Conservation (phyloP, 1,140 invertebrate species). For the Tetragnatha versicolor region DNA sequence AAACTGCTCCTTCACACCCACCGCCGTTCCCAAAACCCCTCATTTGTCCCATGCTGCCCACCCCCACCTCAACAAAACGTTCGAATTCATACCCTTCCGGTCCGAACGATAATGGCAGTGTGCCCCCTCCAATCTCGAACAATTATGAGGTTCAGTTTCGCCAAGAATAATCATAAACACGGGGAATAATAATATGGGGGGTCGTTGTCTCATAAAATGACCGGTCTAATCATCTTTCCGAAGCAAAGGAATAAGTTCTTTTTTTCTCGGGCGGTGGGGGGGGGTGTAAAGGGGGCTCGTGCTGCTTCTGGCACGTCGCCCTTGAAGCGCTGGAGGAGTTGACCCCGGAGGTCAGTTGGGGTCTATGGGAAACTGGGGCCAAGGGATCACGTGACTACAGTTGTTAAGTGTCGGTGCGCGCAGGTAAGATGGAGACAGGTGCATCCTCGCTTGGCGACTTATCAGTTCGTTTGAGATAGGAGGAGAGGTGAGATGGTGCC, state of each 20-base stretch:
- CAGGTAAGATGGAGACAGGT: background rate
- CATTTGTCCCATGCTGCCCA: background rate
- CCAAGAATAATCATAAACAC: conserved; percentile 29
- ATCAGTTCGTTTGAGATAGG: background rate
- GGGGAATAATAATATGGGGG: background rate
- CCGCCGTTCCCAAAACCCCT: conserved; percentile 5
- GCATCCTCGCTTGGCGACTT: background rate
- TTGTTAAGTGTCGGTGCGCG: conserved; percentile 50
- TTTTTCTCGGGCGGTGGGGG: background rate
- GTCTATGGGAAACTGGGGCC: conserved; percentile 55
- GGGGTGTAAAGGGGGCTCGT: background rate
- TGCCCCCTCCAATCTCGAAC: no score
- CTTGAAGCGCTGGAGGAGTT: conserved; percentile 37
- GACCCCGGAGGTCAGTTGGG: conserved; percentile 33
- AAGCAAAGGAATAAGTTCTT: conserved; percentile 21
- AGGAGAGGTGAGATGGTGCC: no score
- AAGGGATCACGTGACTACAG: conserved; percentile 49
- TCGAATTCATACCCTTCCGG: background rate
- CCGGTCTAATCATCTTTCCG: conserved; percentile 39
- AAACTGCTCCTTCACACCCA: conserved; percentile 35
- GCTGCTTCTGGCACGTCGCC: conserved; percentile 4
- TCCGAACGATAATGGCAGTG: background rate
- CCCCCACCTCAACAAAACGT: background rate
- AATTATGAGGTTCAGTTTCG: conserved; percentile 26
- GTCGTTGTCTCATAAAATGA: conserved; percentile 36